Conservation (phyloP, 35 echinoderm and acorn worm genomes). For the Strongylocentrotus purpuratus region DNA sequence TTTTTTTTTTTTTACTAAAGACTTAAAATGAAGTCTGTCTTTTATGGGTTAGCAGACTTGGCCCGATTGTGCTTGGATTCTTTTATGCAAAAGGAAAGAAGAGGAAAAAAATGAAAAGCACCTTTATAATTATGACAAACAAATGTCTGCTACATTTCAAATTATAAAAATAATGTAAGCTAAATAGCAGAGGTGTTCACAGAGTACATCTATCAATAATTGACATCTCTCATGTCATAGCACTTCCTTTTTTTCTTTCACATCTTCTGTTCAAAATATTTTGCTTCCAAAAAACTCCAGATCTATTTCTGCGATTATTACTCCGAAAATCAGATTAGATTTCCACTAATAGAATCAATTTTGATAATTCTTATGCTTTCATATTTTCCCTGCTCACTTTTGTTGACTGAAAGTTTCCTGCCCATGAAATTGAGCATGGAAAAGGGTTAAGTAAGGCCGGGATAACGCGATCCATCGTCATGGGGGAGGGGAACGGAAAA, state of each 20-base stretch:
- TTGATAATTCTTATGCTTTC: conserved; percentile 11
- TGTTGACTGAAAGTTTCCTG: conserved; percentile 34
- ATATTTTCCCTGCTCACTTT: neutral
- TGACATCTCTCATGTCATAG: neutral
- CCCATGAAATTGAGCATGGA: conserved; percentile 30
- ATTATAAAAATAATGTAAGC: neutral
- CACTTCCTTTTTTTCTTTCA: neutral
- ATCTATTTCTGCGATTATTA: conserved; percentile 19
- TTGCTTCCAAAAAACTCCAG: neutral
- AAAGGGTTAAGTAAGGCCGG: neutral
- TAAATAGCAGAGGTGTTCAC: neutral
- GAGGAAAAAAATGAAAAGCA: neutral
- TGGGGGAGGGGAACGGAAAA: conserved; percentile 23
- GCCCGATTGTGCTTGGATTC: too few relatives aligned
- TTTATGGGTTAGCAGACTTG: too few relatives aligned
- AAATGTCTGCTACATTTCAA: neutral
- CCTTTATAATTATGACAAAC: neutral
- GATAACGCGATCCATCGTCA: neutral
- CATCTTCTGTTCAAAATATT: neutral
- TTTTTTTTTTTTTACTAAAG: too few relatives aligned
- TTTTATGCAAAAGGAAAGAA: neutral
- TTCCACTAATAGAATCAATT: conserved; percentile 24
- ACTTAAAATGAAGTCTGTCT: too few relatives aligned
- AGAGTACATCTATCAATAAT: neutral
- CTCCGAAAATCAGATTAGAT: conserved; percentile 36